These are phyloP conservation scores for Pseudopipra pipra DNA, from an alignment of 2,113 vertebrate species.

Conservation along the genomic window DNA sequence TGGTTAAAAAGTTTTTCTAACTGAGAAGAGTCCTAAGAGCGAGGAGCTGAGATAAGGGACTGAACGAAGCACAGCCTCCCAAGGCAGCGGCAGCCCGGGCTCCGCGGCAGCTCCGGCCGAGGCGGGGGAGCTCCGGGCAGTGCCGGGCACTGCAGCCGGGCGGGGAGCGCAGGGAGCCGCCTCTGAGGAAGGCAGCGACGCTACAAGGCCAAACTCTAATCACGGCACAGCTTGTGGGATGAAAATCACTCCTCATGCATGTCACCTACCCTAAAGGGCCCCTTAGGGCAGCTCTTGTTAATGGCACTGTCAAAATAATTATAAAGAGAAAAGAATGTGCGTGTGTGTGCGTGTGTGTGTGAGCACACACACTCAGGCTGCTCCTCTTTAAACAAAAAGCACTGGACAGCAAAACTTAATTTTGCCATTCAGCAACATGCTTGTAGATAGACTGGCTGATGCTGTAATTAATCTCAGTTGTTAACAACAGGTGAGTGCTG, in stretches of 20 bases:
- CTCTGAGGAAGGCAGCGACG: constrained; percentile 19
- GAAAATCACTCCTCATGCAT: constrained; percentile 61
- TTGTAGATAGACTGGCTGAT: not conserved
- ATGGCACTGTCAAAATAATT: constrained; percentile 69
- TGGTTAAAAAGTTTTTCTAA: not conserved
- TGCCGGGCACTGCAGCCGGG: not conserved
- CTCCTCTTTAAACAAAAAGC: not conserved
- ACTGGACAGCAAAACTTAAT: not conserved
- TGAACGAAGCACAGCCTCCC: not conserved
- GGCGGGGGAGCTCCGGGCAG: not conserved
- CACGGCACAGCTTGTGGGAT: constrained; percentile 62
- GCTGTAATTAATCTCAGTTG: constrained; percentile 16
- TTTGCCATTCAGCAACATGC: not conserved
- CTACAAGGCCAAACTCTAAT: constrained; percentile 47
- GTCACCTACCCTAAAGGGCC: constrained; percentile 68
- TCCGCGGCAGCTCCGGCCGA: not conserved
- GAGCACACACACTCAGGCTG: not conserved
- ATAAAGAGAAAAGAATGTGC: constrained; percentile 13
- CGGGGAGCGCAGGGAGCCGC: not conserved
- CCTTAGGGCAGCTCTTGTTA: constrained; percentile 65
- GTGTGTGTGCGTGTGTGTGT: not conserved
- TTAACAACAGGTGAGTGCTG: constrained; percentile 42
- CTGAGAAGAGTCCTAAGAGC: not conserved
- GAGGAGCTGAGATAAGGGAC: not conserved
- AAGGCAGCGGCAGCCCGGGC: fast-evolving